These are phyloP conservation scores for Cephalotes varians DNA, from an alignment of 2,888 invertebrate species.

Conservation along the genomic window DNA sequence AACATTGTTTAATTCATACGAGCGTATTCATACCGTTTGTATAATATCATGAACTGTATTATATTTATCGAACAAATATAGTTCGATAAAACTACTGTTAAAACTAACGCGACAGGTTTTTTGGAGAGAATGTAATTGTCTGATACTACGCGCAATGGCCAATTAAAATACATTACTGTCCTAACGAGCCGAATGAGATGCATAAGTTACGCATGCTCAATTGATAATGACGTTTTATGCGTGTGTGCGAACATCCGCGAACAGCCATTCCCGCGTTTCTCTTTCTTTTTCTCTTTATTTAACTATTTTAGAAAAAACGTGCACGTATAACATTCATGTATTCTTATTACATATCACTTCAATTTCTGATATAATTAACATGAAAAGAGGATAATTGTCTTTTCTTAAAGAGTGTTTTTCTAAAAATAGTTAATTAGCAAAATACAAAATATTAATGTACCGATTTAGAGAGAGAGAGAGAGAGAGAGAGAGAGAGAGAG, in stretches of 20 bases:
- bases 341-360: background rate
- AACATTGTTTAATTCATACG: background rate
- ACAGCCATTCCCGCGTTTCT: conserved; percentile 16
- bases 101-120: conserved; percentile 35
- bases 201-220: conserved; percentile 78
- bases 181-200: conserved; percentile 84
- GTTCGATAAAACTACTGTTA: conserved; percentile 9
- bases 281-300: conserved; percentile 27
- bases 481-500: background rate
- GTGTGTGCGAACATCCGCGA: conserved; percentile 60
- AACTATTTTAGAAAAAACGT: conserved; percentile 59
- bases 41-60: background rate
- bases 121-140: conserved; percentile 53
- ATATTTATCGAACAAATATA: no score
- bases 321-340: conserved; percentile 30
- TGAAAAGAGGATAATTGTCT: background rate
- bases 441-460: background rate
- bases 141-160: conserved; percentile 68
- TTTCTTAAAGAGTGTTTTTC: background rate
- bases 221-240: conserved; percentile 73
- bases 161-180: conserved; percentile 84
- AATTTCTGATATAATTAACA: background rate
- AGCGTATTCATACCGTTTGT: background rate
- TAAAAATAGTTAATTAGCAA: background rate
- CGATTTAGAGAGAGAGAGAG: background rate